Evolutionary conservation across 2,797 vertebrate species (phyloP).

Genomic region (Hippopotamyrus pictus): DNA sequence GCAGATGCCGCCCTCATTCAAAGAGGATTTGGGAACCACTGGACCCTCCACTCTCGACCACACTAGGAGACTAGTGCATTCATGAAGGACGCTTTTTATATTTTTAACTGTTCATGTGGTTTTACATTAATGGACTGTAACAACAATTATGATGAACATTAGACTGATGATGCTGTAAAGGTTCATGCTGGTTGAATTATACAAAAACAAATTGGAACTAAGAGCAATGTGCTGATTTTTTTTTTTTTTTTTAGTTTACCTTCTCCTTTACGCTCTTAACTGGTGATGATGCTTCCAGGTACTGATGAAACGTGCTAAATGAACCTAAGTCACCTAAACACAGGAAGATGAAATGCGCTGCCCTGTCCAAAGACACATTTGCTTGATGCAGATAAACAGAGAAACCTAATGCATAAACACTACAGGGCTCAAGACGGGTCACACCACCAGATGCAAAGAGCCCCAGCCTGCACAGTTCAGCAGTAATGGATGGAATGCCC

Average conservation of each 20-base stretch:
- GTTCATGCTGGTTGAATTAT: conserved; percentile 14
- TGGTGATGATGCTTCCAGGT: not conserved
- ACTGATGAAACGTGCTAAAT: not conserved
- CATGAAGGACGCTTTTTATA: conserved; percentile 29
- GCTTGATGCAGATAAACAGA: not conserved
- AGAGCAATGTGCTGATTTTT: conserved; percentile 1
- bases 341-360: not conserved
- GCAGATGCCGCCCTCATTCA: conserved; percentile 8
- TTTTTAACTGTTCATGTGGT: conserved; percentile 18
- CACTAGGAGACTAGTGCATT: conserved; percentile 25
- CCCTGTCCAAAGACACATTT: not conserved
- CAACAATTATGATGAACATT: conserved; percentile 8
- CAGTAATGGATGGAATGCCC: conserved; percentile 16
- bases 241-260: not conserved
- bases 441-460: not conserved
- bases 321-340: not conserved
- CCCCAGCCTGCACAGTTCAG: not conserved
- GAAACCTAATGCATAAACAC: not conserved
- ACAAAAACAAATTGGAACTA: conserved; percentile 12
- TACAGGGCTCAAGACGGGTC: not conserved
- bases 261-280: not conserved
- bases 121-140: conserved; percentile 22
- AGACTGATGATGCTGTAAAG: conserved; percentile 9
- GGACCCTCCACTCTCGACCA: conserved; percentile 15
- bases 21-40: conserved; percentile 46